Evolutionary conservation across 2,888 invertebrate species (phyloP).

Genomic region (Megaustenia siamemsis): DNA sequence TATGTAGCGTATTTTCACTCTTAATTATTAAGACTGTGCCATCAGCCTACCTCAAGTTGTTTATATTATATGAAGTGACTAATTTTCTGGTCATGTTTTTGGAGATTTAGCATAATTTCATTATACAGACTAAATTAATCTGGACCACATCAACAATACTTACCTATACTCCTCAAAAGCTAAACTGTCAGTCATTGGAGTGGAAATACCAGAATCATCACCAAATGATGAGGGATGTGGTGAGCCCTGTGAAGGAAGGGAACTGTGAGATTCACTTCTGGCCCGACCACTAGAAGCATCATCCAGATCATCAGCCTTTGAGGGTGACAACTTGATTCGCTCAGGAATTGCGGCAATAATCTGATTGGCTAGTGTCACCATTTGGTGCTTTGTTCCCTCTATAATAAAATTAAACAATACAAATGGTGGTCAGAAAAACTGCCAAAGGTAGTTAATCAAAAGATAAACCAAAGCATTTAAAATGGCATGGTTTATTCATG

Average conservation of each 20-base stretch:
- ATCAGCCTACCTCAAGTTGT: too few relatives aligned
- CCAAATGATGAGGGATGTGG: conserved; percentile 79
- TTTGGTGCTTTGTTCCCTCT: conserved; percentile 71
- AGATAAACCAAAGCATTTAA: too few relatives aligned
- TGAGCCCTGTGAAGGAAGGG: conserved; percentile 73
- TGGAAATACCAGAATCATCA: conserved; percentile 79
- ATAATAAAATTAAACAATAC: neutral
- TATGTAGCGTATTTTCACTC: too few relatives aligned
- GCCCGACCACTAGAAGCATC: conserved; percentile 66
- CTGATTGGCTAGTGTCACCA: conserved; percentile 92
- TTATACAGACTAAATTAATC: neutral
- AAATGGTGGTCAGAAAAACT: too few relatives aligned
- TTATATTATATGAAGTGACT: too few relatives aligned
- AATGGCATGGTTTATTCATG: too few relatives aligned
- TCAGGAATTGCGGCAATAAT: conserved; percentile 99
- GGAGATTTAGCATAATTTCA: too few relatives aligned
- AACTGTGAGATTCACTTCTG: conserved; percentile 88
- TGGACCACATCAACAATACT: neutral
- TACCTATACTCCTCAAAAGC: conserved; percentile 79
- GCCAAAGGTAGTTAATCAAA: too few relatives aligned
- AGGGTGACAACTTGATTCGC: conserved; percentile 90
- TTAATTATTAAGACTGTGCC: too few relatives aligned
- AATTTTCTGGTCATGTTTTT: too few relatives aligned
- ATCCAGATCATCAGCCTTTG: conserved; percentile 66
- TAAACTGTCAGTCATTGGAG: conserved; percentile 77